These are phyloP conservation scores for Lepus europaeus DNA, from an alignment of 2,113 vertebrate genomes.

Conservation along the genomic window DNA sequence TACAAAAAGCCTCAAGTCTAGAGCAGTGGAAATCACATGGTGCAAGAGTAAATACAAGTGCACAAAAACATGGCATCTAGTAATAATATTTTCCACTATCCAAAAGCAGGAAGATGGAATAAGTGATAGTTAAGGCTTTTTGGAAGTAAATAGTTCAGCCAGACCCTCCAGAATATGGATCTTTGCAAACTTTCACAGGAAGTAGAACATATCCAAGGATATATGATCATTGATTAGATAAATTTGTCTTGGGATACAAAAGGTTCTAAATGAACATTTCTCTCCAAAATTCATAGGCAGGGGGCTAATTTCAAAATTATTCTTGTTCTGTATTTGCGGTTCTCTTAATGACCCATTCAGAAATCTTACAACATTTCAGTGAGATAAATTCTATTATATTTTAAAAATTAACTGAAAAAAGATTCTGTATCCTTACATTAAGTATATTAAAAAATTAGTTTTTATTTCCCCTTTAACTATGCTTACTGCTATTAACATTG, in stretches of 20 bases:
- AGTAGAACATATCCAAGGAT: background rate
- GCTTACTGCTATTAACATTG: background rate
- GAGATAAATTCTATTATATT: background rate
- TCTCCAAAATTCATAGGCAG: background rate
- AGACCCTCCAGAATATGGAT: background rate
- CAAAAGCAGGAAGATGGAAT: background rate
- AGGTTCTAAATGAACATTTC: background rate
- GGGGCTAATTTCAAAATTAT: background rate
- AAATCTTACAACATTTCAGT: slow-evolving; percentile 25
- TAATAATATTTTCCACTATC: background rate
- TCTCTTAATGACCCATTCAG: background rate
- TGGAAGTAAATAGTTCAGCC: background rate
- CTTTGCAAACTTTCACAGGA: background rate
- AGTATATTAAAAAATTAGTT: slow-evolving; percentile 56
- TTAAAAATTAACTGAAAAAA: slow-evolving; percentile 7
- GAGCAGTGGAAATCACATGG: background rate
- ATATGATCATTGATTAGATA: background rate
- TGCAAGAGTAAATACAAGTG: background rate
- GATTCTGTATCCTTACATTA: background rate
- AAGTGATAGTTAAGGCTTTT: background rate
- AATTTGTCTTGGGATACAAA: background rate
- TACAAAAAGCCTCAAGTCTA: background rate
- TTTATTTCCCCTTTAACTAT: background rate
- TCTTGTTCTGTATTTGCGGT: background rate
- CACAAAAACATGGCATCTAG: background rate